These are phyloP conservation scores for Cylindroiulus punctatus DNA, from an alignment of 2,888 invertebrate species.

Conservation along the genomic window DNA sequence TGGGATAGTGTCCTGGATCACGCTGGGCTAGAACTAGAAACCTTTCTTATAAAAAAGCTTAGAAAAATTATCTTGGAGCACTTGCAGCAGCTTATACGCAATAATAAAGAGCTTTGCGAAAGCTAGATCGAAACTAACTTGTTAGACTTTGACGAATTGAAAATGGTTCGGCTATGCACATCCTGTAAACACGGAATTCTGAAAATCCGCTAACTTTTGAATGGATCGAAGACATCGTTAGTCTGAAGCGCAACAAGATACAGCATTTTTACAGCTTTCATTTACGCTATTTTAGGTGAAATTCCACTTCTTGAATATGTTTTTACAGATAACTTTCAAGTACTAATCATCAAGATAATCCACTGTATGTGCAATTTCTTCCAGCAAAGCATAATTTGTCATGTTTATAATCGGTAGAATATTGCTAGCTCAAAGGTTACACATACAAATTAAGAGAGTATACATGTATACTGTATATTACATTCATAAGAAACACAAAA, in stretches of 20 bases:
- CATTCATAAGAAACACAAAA: too few relatives aligned
- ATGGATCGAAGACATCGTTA: too few relatives aligned
- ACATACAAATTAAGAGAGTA: too few relatives aligned
- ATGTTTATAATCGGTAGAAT: too few relatives aligned
- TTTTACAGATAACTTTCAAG: too few relatives aligned
- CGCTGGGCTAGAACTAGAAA: not conserved
- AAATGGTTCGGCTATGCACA: not conserved
- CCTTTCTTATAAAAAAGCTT: not conserved
- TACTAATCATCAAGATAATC: too few relatives aligned
- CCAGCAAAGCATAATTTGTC: too few relatives aligned
- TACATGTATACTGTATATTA: too few relatives aligned
- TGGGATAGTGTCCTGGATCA: not conserved
- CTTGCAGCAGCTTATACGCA: not conserved
- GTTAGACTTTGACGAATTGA: conserved; percentile 8
- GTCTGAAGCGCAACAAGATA: not conserved
- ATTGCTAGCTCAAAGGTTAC: too few relatives aligned
- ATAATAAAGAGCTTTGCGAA: conserved; percentile 18
- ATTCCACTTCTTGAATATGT: too few relatives aligned
- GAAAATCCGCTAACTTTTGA: not conserved
- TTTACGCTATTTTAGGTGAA: too few relatives aligned
- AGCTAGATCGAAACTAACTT: conserved; percentile 11
- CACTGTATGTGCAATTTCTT: too few relatives aligned
- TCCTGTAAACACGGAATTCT: not conserved
- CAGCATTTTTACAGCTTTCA: not conserved
- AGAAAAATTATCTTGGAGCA: not conserved